Evolutionary conservation across 1,140 invertebrate genomes (phyloP), one percentile per base, ranked within the genome.

Genomic region (Muscidifurax raptorellus): DNA sequence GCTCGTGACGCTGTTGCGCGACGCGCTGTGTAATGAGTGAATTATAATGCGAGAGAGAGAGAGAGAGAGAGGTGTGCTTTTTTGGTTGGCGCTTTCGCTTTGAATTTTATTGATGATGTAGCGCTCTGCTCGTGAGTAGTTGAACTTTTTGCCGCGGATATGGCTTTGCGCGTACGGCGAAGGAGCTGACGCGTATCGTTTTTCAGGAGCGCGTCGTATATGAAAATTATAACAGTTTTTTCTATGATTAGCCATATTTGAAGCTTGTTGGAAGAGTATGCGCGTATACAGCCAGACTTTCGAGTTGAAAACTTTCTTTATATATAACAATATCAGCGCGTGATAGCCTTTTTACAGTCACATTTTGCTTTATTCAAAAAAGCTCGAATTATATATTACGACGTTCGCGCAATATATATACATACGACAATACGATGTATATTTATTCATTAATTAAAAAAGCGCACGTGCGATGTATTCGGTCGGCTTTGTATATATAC

Each of bases 391-490:
- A 7, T n/a, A 22, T 7, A n/a, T 59, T 59, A 59, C 52, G 12
- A 59, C 52, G 22, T 18, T 52, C 13, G 47, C 40, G 10, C 40
- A 40, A 30, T 40, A 25, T 2, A 40, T n/a, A 66, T 12, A 18
- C 28, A 30, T 15, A 32, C 18, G 2, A 18, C 18, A 32, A 78
- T 27, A 59, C 22, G 10, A 27, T 30, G 9, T 82, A 44, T 47
- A 64, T 78, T 79, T 84, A 79, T 84, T 79, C 67, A 64, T 64
- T 79, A 79, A 84, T 79, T 84, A 79, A 72, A 76, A 27, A 47
- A 77, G 81, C 32, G 22, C n/a, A n/a, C 25, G 66, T 12, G 25
- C 66, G 27, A 22, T 25, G 22, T 40, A 82, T 74, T n/a, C n/a
- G n/a, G n/a, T n/a, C n/a, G n/a, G n/a, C n/a, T n/a, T n/a, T n/a